Percentiles rank a stretch among this genome's conserved stretches.
phyloP scores from a whole-genome alignment of 2,797 vertebrate species.

The Helicolenus hilgendorfi region DNA sequence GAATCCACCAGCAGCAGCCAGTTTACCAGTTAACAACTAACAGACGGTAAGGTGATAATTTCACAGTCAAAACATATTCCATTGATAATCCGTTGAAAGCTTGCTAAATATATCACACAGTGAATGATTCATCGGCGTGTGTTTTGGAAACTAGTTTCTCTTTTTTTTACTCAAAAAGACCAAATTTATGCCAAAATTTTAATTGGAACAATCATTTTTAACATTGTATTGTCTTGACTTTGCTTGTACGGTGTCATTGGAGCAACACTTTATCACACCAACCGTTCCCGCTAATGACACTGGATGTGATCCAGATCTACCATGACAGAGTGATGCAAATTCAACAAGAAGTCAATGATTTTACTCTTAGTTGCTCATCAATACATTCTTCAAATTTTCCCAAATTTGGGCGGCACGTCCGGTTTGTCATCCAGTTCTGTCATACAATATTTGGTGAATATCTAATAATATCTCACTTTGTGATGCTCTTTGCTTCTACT shows the following conservation, averaged over 20 bases:
- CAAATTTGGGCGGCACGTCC: not conserved
- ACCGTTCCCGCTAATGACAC: not conserved
- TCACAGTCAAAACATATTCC: not conserved
- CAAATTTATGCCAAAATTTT: not conserved
- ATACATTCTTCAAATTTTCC: not conserved
- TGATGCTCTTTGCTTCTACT: not conserved
- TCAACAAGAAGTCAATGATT: not conserved
- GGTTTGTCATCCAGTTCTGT: not conserved
- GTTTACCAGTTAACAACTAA: not conserved
- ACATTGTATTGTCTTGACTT: not conserved
- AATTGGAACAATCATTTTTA: not conserved
- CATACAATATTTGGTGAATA: not conserved
- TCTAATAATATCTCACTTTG: not conserved
- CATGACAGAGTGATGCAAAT: not conserved
- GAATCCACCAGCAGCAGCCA: not conserved
- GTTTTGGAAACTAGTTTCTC: no score
- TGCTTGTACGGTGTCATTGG: not conserved
- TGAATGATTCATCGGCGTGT: not conserved
- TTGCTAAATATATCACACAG: not conserved
- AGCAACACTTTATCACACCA: not conserved
- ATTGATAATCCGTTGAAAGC: not conserved
- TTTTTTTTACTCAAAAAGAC: not conserved
- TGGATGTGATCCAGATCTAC: not conserved
- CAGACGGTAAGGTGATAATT: not conserved
- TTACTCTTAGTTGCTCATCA: not conserved